phyloP scores from a whole-genome alignment of 2,113 vertebrate species.

The Orcinus orca region DNA sequence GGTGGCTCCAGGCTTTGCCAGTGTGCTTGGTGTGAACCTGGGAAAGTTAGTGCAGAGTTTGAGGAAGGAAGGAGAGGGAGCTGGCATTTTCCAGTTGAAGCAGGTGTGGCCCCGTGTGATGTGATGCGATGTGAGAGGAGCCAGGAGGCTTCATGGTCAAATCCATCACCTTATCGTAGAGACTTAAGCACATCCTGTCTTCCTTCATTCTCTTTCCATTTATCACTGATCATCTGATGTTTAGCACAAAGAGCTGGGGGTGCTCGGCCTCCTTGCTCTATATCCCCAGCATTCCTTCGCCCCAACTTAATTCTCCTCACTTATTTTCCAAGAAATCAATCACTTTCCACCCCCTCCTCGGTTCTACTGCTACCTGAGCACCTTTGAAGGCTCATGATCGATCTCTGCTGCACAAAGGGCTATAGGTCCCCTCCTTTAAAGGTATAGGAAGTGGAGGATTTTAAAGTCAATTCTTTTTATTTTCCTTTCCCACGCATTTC shows the following conservation, averaged over 20 bases:
- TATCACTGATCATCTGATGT: background rate
- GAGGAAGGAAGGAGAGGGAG: background rate
- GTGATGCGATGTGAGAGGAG: background rate
- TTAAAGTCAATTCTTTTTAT: background rate
- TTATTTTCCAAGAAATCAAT: background rate
- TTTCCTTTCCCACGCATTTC: background rate
- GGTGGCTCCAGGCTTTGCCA: background rate
- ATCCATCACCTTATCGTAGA: background rate
- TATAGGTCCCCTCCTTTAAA: background rate
- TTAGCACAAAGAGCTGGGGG: background rate
- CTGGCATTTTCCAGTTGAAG: background rate
- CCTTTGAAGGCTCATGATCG: background rate
- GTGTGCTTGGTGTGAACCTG: background rate
- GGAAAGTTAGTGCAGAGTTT: background rate
- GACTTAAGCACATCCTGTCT: background rate
- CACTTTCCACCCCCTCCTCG: background rate
- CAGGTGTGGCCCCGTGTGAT: background rate
- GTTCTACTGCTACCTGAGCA: background rate
- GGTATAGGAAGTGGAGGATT: background rate
- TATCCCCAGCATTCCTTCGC: background rate
- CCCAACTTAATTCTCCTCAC: background rate
- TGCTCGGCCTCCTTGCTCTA: background rate
- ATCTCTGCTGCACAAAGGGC: background rate
- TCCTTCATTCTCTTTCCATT: background rate
- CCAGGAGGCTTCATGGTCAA: background rate